Percentiles rank a stretch among this genome's conserved stretches.
Evolutionary conservation across 1,140 invertebrate species (phyloP).

Genomic region (Trichomalopsis sarcophagae): DNA sequence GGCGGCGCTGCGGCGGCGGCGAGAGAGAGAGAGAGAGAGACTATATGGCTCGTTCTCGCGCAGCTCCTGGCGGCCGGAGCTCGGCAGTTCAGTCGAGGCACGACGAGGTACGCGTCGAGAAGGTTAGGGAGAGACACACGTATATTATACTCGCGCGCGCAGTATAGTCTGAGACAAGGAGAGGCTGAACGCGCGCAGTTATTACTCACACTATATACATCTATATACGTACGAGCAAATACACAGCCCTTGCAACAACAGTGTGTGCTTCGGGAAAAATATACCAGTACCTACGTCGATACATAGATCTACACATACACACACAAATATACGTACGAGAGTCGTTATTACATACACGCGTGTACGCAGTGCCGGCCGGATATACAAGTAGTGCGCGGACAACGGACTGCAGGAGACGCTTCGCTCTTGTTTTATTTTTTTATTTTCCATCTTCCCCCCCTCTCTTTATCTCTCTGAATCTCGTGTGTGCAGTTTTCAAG

Average conservation of each 20-base stretch:
- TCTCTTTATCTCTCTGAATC: too few species aligned
- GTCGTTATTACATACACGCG: neutral
- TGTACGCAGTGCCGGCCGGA: neutral
- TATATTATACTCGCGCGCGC: neutral
- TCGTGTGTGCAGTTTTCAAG: neutral
- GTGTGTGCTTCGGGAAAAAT: neutral
- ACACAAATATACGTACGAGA: neutral
- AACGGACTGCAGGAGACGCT: too few species aligned
- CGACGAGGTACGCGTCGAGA: slow-evolving; percentile 47
- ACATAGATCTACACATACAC: neutral
- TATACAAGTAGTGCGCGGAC: neutral
- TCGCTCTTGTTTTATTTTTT: too few species aligned
- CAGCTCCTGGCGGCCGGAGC: neutral
- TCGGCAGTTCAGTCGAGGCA: slow-evolving; percentile 38
- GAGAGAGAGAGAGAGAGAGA: neutral
- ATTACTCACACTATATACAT: too few species aligned
- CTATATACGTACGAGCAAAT: too few species aligned
- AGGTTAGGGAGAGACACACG: slow-evolving; percentile 5
- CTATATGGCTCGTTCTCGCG: slow-evolving; percentile 9
- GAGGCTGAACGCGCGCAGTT: too few species aligned
- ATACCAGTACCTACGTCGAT: neutral
- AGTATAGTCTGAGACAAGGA: neutral
- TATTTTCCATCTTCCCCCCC: too few species aligned
- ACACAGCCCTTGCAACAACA: too few species aligned
- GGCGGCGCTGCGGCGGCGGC: neutral